Percentiles rank a stretch among this genome's conserved stretches.
Conservation (phyloP, 1,140 invertebrate species). For the Formica exsecta region DNA sequence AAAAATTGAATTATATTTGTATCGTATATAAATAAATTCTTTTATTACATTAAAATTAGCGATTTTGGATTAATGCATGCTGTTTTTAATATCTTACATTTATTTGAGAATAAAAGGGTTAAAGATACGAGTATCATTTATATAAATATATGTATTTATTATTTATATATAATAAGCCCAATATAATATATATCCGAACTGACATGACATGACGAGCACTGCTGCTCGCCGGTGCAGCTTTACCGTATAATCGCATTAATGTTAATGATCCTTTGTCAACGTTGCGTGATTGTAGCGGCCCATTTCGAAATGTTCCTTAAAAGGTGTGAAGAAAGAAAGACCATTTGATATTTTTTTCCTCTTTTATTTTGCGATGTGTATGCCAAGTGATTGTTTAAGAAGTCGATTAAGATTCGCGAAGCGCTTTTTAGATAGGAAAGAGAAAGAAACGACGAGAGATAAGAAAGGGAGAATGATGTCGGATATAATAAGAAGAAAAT, state of each 20-base stretch:
- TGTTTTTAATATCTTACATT: constrained; percentile 23
- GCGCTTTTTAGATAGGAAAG: not conserved
- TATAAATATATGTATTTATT: constrained; percentile 57
- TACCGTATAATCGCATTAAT: constrained; percentile 44
- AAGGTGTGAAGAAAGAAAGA: not conserved
- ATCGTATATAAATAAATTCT: not conserved
- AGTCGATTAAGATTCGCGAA: constrained; percentile 10
- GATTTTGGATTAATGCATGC: not conserved
- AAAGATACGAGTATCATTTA: constrained; percentile 54
- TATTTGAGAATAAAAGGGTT: constrained; percentile 45
- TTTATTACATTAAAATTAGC: not conserved
- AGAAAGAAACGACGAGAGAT: not conserved
- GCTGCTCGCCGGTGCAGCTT: not conserved
- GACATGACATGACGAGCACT: not conserved
- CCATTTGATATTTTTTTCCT: not conserved
- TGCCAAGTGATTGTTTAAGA: constrained; percentile 19
- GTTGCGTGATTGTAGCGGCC: constrained; percentile 51
- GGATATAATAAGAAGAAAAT: constrained; percentile 7
- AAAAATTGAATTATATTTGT: constrained; percentile 4
- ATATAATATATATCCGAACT: constrained; percentile 39
- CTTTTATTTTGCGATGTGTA: not conserved
- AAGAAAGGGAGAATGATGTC: not conserved
- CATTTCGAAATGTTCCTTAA: constrained; percentile 54
- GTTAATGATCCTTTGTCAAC: constrained; percentile 58
- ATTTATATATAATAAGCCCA: constrained; percentile 57